Base-by-base conservation (phyloP, 2,888 invertebrate species). In the Fragum sueziense region DNA sequence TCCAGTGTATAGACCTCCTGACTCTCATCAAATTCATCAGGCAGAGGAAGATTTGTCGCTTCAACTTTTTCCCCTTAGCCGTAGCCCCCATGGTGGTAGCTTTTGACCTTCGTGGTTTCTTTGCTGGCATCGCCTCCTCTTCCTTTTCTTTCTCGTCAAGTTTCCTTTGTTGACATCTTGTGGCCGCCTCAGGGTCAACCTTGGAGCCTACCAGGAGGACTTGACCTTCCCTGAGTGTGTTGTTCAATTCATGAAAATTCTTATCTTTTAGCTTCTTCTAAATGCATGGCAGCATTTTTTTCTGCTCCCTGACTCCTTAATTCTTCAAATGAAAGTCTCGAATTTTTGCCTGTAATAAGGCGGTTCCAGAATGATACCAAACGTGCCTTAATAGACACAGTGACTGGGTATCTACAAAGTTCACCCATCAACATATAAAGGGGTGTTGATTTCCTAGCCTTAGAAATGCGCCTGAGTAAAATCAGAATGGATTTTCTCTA, bases 171-270 rank as follows among this genome's bases (percentile, higher is more conserved):
- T n/a, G n/a, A n/a, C n/a, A n/a, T n/a, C n/a, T n/a, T n/a, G n/a
- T n/a, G n/a, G n/a, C n/a, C n/a, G n/a, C n/a, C n/a, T n/a, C n/a
- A n/a, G n/a, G n/a, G n/a, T n/a, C n/a, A n/a, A n/a, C n/a, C n/a
- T n/a, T n/a, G n/a, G n/a, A n/a, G n/a, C n/a, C n/a, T n/a, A n/a
- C n/a, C n/a, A n/a, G n/a, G n/a, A n/a, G n/a, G n/a, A n/a, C n/a
- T 9, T 14, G n/a, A 68, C 72, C 17, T 79, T 80, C 83, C 80
- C 77, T 81, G 34, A 74, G 61, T 80, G 75, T 84, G n/a, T 52
- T 11, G 9, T 84, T 75, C 7, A 84, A 73, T 14, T 84, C 81
- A 54, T 82, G 79, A 11, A 76, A 52, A 25, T 75, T 71, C 70
- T 79, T 79, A 7, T 80, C 77, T 65, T 61, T 74, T 70, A 11